Evolutionary conservation across 2,113 vertebrate species (phyloP).

Genomic region (Centropristis striata): DNA sequence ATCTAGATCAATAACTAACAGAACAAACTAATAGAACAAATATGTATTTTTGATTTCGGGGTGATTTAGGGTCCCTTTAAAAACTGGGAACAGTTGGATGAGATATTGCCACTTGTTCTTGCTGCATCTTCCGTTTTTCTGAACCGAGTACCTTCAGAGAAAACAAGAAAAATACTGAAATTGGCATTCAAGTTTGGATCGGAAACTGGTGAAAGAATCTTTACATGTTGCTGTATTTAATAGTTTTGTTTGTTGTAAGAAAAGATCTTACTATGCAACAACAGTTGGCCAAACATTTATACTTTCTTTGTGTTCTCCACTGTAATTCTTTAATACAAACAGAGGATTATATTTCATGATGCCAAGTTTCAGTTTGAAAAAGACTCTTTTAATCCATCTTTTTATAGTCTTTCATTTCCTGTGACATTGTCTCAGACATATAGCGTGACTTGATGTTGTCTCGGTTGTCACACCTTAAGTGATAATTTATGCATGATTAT

Average conservation of each 20-base stretch:
- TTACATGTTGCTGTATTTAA: background rate
- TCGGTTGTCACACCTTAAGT: background rate
- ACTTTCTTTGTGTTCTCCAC: background rate
- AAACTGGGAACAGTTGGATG: background rate
- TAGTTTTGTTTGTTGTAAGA: background rate
- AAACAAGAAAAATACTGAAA: background rate
- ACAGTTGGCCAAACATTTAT: background rate
- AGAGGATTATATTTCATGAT: background rate
- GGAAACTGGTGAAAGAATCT: background rate
- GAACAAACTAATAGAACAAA: no score
- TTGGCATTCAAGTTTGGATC: background rate
- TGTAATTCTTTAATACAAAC: slow-evolving; percentile 5
- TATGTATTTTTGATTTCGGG: no score
- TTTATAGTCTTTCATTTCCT: background rate
- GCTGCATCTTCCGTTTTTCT: background rate
- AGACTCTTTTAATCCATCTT: background rate
- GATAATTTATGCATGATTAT: slow-evolving; percentile 12
- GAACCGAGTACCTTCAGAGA: background rate
- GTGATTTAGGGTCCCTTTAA: no score
- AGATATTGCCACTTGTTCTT: background rate
- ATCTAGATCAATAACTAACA: no score
- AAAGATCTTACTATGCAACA: background rate
- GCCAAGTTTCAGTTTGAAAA: slow-evolving; percentile 9
- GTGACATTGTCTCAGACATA: background rate
- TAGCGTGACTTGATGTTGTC: background rate